Evolutionary conservation across 2,888 invertebrate species (phyloP).

Genomic region (Crossocerus cetratus): DNA sequence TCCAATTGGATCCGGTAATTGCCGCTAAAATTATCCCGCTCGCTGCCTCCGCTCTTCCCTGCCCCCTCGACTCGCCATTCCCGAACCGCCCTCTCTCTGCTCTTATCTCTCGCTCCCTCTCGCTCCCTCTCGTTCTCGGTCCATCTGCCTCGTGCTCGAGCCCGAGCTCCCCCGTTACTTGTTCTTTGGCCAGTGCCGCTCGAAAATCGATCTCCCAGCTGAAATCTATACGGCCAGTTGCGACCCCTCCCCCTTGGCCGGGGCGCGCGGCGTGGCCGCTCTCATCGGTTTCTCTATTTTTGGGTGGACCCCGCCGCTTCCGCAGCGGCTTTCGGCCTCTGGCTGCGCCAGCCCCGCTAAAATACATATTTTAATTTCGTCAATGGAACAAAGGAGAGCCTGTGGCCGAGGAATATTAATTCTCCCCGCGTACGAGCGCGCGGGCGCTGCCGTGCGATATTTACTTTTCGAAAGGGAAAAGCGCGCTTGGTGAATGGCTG

Average conservation of each 20-base stretch:
- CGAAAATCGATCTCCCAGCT: slow-evolving; percentile 31
- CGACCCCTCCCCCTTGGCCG: slow-evolving; percentile 5
- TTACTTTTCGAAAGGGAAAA: not conserved
- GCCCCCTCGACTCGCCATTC: too few species aligned
- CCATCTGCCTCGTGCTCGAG: too few species aligned
- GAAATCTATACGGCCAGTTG: slow-evolving; percentile 30
- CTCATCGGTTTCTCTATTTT: slow-evolving; percentile 16
- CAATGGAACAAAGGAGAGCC: not conserved
- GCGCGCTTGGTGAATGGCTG: not conserved
- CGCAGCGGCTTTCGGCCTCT: too few species aligned
- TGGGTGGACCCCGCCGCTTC: not conserved
- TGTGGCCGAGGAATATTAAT: not conserved
- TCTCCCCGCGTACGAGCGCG: slow-evolving; percentile 23
- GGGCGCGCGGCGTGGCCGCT: too few species aligned
- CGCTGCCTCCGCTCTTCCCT: slow-evolving; percentile 40
- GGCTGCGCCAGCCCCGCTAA: not conserved
- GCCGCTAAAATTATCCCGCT: slow-evolving; percentile 66
- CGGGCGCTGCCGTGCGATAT: not conserved
- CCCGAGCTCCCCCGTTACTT: not conserved
- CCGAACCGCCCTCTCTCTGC: slow-evolving; percentile 50
- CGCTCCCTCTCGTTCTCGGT: too few species aligned
- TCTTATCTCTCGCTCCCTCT: slow-evolving; percentile 18
- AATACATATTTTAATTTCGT: slow-evolving; percentile 4
- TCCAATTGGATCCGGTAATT: slow-evolving; percentile 69
- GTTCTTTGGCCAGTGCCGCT: slow-evolving; percentile 9